These are phyloP conservation scores for Planococcus citri DNA, from an alignment of 1,140 invertebrate species.

Conservation along the genomic window DNA sequence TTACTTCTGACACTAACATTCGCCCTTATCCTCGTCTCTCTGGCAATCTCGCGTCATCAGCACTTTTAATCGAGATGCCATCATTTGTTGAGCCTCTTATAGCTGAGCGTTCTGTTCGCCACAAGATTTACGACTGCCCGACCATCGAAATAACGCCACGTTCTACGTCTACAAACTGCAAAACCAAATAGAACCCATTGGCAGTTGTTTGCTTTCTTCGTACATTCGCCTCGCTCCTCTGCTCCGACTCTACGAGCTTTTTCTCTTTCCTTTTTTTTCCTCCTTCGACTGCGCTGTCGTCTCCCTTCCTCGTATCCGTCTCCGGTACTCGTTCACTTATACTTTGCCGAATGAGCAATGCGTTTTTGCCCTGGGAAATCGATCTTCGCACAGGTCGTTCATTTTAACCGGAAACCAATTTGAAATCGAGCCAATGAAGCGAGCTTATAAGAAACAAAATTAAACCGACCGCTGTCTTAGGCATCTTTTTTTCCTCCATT, in stretches of 20 bases:
- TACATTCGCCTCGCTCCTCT: background rate
- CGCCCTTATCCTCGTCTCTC: background rate
- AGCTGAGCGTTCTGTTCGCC: background rate
- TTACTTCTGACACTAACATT: slow-evolving; percentile 10
- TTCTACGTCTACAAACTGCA: no score
- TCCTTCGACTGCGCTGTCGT: no score
- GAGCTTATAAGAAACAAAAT: slow-evolving; percentile 14
- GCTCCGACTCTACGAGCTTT: no score
- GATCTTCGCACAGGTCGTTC: slow-evolving; percentile 18
- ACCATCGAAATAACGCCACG: background rate
- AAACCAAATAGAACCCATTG: slow-evolving; percentile 9
- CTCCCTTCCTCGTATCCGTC: background rate
- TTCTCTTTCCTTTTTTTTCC: no score
- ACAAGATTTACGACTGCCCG: slow-evolving; percentile 2
- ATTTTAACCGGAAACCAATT: slow-evolving; percentile 16
- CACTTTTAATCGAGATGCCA: slow-evolving; percentile 15
- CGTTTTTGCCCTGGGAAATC: slow-evolving; percentile 9
- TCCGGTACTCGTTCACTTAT: background rate
- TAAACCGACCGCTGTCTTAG: slow-evolving; percentile 2
- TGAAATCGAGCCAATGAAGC: slow-evolving; percentile 16
- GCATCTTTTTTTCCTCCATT: background rate
- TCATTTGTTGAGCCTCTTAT: background rate
- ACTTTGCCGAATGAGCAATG: background rate
- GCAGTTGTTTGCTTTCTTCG: slow-evolving; percentile 17
- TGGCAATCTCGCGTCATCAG: slow-evolving; percentile 12